These are phyloP conservation scores for Peromyscus californicus DNA, from an alignment of 2,113 vertebrate species.

Conservation along the genomic window DNA sequence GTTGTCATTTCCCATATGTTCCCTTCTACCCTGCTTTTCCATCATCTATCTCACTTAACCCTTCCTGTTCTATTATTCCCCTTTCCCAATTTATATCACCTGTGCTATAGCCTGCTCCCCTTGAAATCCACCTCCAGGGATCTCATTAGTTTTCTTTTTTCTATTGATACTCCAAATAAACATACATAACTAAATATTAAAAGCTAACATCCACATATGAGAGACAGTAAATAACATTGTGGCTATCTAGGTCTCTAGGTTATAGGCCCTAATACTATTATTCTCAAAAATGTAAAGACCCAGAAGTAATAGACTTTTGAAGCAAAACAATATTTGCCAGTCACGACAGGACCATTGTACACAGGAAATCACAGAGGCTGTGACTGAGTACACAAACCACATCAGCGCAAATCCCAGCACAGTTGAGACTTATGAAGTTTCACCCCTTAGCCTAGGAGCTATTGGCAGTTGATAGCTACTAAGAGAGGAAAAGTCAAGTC, in stretches of 20 bases:
- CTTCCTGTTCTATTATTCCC: neutral
- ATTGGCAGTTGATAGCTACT: neutral
- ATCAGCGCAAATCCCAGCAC: neutral
- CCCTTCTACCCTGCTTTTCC: neutral
- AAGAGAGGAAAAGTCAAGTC: neutral
- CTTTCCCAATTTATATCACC: neutral
- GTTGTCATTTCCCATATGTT: neutral
- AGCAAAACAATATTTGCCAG: neutral
- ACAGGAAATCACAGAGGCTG: neutral
- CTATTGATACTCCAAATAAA: neutral
- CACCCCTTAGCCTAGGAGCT: neutral
- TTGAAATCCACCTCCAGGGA: neutral
- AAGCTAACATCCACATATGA: neutral
- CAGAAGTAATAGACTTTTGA: neutral
- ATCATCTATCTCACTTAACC: neutral
- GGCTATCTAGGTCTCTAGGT: neutral
- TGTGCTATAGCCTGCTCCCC: neutral
- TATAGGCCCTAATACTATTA: neutral
- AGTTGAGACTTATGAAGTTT: neutral
- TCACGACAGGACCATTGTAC: neutral
- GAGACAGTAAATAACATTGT: neutral
- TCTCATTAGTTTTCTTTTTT: neutral
- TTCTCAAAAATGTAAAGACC: neutral
- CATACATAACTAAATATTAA: neutral
- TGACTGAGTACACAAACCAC: neutral